Evolutionary conservation across 1,140 invertebrate genomes (phyloP).

Genomic region (Akabosia matsudoensis): DNA sequence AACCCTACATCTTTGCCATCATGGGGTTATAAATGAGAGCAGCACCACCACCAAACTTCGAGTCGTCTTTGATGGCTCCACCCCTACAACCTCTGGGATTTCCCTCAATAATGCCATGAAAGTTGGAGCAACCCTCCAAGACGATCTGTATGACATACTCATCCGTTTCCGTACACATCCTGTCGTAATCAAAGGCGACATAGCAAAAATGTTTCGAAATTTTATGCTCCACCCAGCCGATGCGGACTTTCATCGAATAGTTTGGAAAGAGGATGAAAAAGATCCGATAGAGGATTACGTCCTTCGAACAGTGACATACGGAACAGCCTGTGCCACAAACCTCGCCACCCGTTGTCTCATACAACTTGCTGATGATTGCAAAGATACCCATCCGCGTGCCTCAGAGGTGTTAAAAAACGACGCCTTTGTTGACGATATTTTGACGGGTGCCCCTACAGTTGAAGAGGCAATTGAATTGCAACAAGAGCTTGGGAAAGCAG

Average conservation of each 20-base stretch:
- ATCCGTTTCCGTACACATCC: constrained; percentile 51
- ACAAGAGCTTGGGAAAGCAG: neutral
- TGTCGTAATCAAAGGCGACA: constrained; percentile 51
- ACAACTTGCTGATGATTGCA: constrained; percentile 5
- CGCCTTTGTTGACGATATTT: neutral
- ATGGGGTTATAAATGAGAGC: constrained; percentile 43
- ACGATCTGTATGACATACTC: constrained; percentile 51
- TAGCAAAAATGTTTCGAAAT: constrained; percentile 51
- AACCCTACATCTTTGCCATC: constrained; percentile 47
- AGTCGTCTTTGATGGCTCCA: constrained; percentile 47
- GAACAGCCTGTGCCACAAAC: constrained; percentile 21
- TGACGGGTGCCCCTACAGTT: constrained; percentile 21
- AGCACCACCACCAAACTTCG: constrained; percentile 44
- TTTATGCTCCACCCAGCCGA: constrained; percentile 34
- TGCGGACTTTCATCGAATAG: constrained; percentile 33
- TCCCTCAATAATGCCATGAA: constrained; percentile 48
- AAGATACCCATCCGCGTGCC: neutral
- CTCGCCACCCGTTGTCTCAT: constrained; percentile 17
- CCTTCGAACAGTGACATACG: neutral
- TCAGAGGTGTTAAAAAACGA: neutral
- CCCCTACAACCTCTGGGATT: constrained; percentile 24
- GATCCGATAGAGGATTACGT: neutral
- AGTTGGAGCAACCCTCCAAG: constrained; percentile 51
- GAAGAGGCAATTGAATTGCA: constrained; percentile 24
- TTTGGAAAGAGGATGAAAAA: constrained; percentile 34